These are phyloP conservation scores for Pelodiscus sinensis DNA, from an alignment of 2,113 vertebrate genomes.

Conservation along the genomic window DNA sequence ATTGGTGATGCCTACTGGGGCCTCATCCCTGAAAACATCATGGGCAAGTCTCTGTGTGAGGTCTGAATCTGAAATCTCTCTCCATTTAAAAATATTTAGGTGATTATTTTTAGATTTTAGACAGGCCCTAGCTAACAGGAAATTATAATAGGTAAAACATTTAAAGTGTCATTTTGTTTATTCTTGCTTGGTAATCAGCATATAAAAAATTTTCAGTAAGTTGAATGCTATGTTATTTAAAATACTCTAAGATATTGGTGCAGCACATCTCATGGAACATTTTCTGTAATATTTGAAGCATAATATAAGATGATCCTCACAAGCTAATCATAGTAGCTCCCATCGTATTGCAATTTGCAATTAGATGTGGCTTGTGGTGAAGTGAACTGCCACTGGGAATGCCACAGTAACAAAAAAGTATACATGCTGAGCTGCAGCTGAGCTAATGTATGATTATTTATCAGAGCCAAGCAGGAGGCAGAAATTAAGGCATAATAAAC, in stretches of 20 bases:
- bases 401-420: slow-evolving; percentile 31
- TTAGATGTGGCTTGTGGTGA: slow-evolving; percentile 42
- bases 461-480: slow-evolving; percentile 41
- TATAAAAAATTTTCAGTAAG: neutral
- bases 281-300: neutral
- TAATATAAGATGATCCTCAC: neutral
- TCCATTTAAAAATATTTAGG: neutral
- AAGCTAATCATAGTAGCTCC: neutral
- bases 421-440: slow-evolving; percentile 46
- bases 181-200: neutral
- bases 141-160: neutral
- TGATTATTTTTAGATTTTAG: neutral
- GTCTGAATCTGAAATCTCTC: neutral
- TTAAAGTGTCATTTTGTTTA: neutral
- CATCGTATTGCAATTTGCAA: neutral
- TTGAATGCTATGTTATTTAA: neutral
- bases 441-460: slow-evolving; percentile 58
- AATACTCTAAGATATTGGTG: neutral
- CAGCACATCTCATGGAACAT: neutral
- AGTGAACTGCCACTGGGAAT: slow-evolving; percentile 5
- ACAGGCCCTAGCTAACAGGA: neutral
- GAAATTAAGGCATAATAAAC: slow-evolving; percentile 59
- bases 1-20: fast-evolving
- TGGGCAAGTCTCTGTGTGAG: neutral
- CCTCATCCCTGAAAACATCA: neutral